A percentile compares a stretch with the other conserved stretches of the same genome.
phyloP scores from a whole-genome alignment of 2,888 invertebrate species.

The Hyppa rectilinea region DNA sequence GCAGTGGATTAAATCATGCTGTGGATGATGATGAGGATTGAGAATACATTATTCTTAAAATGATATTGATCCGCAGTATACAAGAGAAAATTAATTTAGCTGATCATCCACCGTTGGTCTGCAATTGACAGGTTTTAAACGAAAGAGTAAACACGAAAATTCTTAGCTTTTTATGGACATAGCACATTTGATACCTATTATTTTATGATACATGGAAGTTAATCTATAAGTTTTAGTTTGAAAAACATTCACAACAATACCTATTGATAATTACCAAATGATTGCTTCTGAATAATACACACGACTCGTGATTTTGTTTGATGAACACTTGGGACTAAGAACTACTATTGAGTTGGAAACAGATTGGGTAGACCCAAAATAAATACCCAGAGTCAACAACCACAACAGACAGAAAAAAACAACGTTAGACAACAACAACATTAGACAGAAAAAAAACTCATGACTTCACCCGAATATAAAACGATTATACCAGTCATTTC shows the following conservation, averaged over 20 bases:
- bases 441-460: conserved; percentile 33
- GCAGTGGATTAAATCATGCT: no score
- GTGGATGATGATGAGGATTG: no score
- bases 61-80: neutral
- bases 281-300: neutral
- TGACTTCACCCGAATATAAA: conserved; percentile 55
- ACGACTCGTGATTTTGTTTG: no score
- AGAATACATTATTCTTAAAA: neutral
- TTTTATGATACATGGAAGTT: neutral
- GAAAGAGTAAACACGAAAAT: neutral
- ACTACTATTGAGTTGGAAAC: neutral
- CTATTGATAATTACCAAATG: neutral
- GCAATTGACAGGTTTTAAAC: conserved; percentile 1
- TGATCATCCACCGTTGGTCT: neutral
- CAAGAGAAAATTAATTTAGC: neutral
- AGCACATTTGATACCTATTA: neutral
- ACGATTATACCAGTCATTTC: conserved; percentile 59
- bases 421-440: conserved; percentile 14
- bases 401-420: conserved; percentile 29
- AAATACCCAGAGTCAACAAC: neutral
- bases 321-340: neutral
- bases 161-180: neutral
- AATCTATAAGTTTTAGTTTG: neutral
- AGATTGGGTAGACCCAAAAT: neutral
- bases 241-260: neutral